Conservation (phyloP, 2,797 vertebrate species). For the Gambelia wislizenii region DNA sequence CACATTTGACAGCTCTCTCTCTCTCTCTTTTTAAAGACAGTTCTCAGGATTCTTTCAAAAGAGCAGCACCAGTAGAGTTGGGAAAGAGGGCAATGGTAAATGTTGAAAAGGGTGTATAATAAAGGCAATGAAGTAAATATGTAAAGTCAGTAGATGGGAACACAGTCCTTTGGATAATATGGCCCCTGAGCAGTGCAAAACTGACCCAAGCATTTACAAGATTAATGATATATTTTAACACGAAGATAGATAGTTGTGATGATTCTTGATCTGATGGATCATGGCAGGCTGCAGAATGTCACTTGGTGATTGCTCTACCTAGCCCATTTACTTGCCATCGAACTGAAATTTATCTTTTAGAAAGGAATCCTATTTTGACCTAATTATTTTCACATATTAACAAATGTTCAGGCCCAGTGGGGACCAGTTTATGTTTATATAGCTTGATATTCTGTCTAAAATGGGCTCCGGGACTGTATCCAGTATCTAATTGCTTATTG, state of each 20-base stretch:
- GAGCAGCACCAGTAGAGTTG: not conserved
- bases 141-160: not conserved
- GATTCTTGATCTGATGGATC: not conserved
- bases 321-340: not conserved
- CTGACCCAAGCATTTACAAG: not conserved
- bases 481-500: constrained; percentile 20
- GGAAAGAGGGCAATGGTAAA: not conserved
- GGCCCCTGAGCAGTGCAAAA: constrained; percentile 8
- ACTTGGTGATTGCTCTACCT: not conserved
- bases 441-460: not conserved
- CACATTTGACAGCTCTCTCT: not conserved
- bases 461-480: not conserved
- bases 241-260: not conserved
- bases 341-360: constrained; percentile 22
- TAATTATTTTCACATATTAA: constrained; percentile 25
- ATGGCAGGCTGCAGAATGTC: not conserved
- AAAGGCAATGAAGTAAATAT: not conserved
- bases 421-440: not conserved
- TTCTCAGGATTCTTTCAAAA: constrained; percentile 2
- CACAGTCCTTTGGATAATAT: not conserved
- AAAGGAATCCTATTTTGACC: constrained; percentile 33
- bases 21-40: not conserved
- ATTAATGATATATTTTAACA: constrained; percentile 16
- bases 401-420: not conserved
- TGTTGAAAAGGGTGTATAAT: not conserved